Conservation (phyloP, 2,113 vertebrate genomes). For the Gymnarchus niloticus region DNA sequence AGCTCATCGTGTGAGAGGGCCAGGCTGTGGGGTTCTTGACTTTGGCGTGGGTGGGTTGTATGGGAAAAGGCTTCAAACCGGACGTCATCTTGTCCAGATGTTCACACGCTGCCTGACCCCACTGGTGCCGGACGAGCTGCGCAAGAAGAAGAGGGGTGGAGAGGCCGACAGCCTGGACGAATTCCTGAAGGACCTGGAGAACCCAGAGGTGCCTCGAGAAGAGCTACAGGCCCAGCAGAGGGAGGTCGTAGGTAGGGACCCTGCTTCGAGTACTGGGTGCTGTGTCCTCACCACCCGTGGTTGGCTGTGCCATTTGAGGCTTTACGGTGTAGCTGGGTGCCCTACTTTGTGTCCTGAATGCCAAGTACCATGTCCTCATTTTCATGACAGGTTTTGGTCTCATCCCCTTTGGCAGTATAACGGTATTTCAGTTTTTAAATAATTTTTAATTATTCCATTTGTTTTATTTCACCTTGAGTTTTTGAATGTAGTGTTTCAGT, state of each 20-base stretch:
- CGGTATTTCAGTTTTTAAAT: too few species aligned
- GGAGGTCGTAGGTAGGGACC: constrained; percentile 78
- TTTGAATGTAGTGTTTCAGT: too few species aligned
- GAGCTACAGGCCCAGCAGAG: constrained; percentile 72
- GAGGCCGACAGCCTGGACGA: constrained; percentile 96
- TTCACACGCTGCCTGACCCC: constrained; percentile 97
- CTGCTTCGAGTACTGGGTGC: neutral
- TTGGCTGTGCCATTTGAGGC: neutral
- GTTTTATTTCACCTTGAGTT: too few species aligned
- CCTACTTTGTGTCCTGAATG: too few species aligned
- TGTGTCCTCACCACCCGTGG: too few species aligned
- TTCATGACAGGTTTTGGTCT: too few species aligned
- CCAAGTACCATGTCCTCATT: too few species aligned
- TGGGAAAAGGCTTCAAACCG: neutral
- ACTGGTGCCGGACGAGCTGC: constrained; percentile 90
- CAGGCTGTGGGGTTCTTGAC: too few species aligned
- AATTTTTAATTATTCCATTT: too few species aligned
- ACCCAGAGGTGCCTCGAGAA: constrained; percentile 90
- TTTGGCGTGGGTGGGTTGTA: neutral
- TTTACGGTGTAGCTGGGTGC: neutral
- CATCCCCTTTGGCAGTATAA: too few species aligned
- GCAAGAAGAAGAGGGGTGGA: constrained; percentile 92
- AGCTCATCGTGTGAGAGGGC: too few species aligned
- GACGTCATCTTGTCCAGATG: constrained; percentile 61
- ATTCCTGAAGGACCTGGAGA: constrained; percentile 96